These are phyloP conservation scores for Entomobrya proxima DNA, from an alignment of 2,888 invertebrate genomes.

Conservation along the genomic window DNA sequence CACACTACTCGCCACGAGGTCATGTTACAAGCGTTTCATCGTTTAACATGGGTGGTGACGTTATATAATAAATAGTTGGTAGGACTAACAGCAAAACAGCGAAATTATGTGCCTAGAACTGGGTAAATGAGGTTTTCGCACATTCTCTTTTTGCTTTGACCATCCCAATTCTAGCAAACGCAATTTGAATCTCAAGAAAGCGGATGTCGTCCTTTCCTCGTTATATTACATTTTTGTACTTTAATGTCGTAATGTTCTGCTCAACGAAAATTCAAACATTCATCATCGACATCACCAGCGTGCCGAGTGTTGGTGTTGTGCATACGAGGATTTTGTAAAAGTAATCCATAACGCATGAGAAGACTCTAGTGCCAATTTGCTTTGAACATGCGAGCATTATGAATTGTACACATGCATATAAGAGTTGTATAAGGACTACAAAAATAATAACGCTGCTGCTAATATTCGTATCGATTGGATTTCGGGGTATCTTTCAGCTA, in stretches of 20 bases:
- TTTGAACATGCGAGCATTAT: conserved; percentile 37
- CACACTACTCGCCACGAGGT: not conserved
- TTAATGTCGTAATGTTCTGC: not conserved
- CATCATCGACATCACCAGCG: conserved; percentile 6
- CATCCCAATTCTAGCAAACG: not conserved
- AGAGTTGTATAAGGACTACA: no score
- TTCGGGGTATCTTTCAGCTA: not conserved
- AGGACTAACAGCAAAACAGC: not conserved
- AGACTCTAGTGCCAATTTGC: conserved; percentile 45
- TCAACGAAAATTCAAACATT: conserved; percentile 32
- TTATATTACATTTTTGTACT: conserved; percentile 6
- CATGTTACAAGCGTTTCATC: conserved; percentile 12
- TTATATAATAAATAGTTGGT: not conserved
- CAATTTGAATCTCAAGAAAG: not conserved
- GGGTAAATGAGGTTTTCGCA: not conserved
- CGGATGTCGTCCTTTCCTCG: not conserved
- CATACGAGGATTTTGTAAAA: conserved; percentile 36
- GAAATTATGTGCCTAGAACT: conserved; percentile 23
- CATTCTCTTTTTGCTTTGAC: not conserved
- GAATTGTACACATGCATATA: not conserved
- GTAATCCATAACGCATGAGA: conserved; percentile 25
- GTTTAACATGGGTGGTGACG: conserved; percentile 20
- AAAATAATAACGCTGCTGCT: no score
- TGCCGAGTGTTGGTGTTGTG: not conserved
- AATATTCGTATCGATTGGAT: not conserved